Evolutionary conservation across 2,113 vertebrate genomes (phyloP).

Genomic region (Tilapia sparmanii): DNA sequence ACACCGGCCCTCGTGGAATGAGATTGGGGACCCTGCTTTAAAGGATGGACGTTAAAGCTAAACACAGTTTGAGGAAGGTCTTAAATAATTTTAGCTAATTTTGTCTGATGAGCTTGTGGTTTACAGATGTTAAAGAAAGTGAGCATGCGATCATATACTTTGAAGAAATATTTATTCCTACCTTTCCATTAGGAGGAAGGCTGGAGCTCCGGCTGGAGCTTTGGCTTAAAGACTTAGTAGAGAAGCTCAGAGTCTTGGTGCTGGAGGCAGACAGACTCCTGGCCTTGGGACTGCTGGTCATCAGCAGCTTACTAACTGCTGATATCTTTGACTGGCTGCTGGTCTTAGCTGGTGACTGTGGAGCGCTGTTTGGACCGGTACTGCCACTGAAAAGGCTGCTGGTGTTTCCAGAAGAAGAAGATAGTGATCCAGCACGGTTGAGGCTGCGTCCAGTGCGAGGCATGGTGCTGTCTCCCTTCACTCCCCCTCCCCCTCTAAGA

Average conservation of each 20-base stretch:
- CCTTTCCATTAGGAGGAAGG: conserved; percentile 83
- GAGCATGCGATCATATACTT: not conserved
- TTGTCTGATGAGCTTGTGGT: not conserved
- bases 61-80: not conserved
- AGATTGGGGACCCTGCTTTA: not conserved
- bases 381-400: conserved; percentile 20
- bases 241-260: conserved; percentile 94
- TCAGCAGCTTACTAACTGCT: conserved; percentile 91
- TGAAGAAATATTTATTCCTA: not conserved
- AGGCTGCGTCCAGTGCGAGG: conserved; percentile 82
- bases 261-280: conserved; percentile 86
- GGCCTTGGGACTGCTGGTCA: conserved; percentile 88
- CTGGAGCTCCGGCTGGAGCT: conserved; percentile 82
- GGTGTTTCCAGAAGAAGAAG: conserved; percentile 52
- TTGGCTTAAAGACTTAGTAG: conserved; percentile 93
- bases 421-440: conserved; percentile 74
- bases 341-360: conserved; percentile 81
- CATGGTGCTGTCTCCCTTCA: conserved; percentile 84
- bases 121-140: not conserved
- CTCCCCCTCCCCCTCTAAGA: conserved; percentile 66
- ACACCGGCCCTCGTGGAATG: accelerated
- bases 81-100: not conserved
- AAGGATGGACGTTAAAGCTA: not conserved
- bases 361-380: conserved; percentile 52
- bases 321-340: conserved; percentile 85